Base-by-base conservation (phyloP, 2,888 invertebrate genomes). In the Diaphora mendica region DNA sequence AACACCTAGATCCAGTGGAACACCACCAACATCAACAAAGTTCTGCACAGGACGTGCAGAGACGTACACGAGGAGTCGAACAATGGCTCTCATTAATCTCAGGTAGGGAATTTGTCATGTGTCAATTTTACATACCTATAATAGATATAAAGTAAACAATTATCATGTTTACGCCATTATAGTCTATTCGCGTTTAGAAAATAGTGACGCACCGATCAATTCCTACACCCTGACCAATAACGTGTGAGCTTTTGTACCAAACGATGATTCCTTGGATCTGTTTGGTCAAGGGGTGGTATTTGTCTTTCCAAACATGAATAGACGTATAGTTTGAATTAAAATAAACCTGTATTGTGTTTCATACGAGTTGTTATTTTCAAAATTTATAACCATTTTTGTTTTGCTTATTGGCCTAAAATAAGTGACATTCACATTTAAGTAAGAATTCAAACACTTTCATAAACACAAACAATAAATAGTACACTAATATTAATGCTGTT, bases 11-110 rank as follows among this genome's bases (percentile, higher is more conserved):
- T 4, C 59, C 59, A 17, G 26, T n/a, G 20, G 1, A 30, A 0
- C 62, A 62, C 8, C 62, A 62, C 15, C 15, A 26, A 30, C 62
- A 26, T 2, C 62, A 62, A 26, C 30, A 62, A 30, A 62, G 30
- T 17, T 7, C 62, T 17, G 62, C 30, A 7, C 62, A 2, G 30
- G 62, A 17, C 62, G 30, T 62, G 15, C 33, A n/a, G 62, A 42
- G 62, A 0, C 70, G 42, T 42, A 5, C 62, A 30, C 62, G 70
- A 23, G 26, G 62, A 11, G 26, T 23, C 5, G 79, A 77, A 70
- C 72, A 76, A 82, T 86, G 85, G 86, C 78, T 78, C 71, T 71
- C 73, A 44, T 79, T 86, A 42, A 67, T 87, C 26, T 71, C 84
- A 3, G 87, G 88, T 87, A 17, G 64, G 77, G 8, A 7, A 17